phyloP scores from a whole-genome alignment of 2,113 vertebrate species.

The Coryphaenoides rupestris region DNA sequence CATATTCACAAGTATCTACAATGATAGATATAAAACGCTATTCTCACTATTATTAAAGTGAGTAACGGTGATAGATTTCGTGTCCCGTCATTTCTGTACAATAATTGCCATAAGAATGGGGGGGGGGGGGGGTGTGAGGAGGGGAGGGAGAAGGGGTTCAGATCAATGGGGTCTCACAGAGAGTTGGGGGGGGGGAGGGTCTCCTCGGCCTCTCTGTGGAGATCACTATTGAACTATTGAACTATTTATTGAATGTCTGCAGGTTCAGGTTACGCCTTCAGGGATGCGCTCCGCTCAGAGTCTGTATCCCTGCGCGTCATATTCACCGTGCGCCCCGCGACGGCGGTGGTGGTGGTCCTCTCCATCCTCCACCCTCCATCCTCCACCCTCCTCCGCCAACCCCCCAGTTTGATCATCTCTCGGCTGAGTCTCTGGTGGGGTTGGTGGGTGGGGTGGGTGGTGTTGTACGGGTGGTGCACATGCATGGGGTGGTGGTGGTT shows the following conservation, averaged over 20 bases:
- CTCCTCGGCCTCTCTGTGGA: slow-evolving; percentile 24
- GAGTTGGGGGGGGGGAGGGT: too few species aligned
- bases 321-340: slow-evolving; percentile 16
- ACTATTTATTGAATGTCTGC: slow-evolving; percentile 27
- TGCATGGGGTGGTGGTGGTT: neutral
- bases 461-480: too few species aligned
- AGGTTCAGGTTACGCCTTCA: slow-evolving; percentile 25
- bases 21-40: slow-evolving; percentile 79
- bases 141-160: too few species aligned
- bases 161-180: neutral
- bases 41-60: slow-evolving; percentile 65
- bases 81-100: slow-evolving; percentile 68
- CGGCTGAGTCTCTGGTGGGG: neutral
- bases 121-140: too few species aligned
- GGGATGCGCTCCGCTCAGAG: slow-evolving; percentile 38
- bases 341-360: neutral
- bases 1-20: slow-evolving; percentile 81
- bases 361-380: neutral
- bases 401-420: too few species aligned
- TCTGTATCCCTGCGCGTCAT: slow-evolving; percentile 33
- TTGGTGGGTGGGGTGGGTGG: too few species aligned
- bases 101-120: slow-evolving; percentile 65
- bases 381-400: too few species aligned
- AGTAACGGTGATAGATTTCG: slow-evolving; percentile 54
- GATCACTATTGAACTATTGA: too few species aligned